Conservation (phyloP, 1,140 invertebrate genomes). For the Cyclargus thomasi region DNA sequence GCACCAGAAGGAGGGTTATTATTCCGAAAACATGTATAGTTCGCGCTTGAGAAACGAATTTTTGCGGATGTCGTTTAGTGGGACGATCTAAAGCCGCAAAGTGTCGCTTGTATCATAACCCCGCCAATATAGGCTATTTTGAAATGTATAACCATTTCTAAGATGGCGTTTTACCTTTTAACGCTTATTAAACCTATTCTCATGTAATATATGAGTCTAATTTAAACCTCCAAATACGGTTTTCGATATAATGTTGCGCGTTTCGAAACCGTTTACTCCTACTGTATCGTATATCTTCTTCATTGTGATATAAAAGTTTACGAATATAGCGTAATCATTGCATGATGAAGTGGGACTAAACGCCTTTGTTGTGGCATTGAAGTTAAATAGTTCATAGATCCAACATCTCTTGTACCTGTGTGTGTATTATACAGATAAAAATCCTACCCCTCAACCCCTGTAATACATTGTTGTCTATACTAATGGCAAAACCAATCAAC, state of each 20-base stretch:
- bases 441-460: too few species aligned
- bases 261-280: conserved; percentile 10
- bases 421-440: too few species aligned
- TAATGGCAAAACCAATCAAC: too few species aligned
- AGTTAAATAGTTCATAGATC: not conserved
- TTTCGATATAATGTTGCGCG: not conserved
- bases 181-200: not conserved
- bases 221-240: conserved; percentile 7
- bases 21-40: too few species aligned
- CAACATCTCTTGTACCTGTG: too few species aligned
- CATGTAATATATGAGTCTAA: not conserved
- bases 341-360: not conserved
- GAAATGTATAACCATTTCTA: not conserved
- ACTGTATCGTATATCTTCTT: conserved; percentile 3
- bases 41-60: too few species aligned
- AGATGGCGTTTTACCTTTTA: not conserved
- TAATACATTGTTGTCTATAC: too few species aligned
- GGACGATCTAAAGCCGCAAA: too few species aligned
- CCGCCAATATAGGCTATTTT: not conserved
- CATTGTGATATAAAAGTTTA: not conserved
- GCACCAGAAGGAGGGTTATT: too few species aligned
- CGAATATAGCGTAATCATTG: not conserved
- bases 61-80: too few species aligned
- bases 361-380: not conserved
- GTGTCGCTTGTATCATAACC: too few species aligned